Evolutionary conservation across 2,797 vertebrate genomes (phyloP).

Genomic region (Myoxocephalus aenaeus): DNA sequence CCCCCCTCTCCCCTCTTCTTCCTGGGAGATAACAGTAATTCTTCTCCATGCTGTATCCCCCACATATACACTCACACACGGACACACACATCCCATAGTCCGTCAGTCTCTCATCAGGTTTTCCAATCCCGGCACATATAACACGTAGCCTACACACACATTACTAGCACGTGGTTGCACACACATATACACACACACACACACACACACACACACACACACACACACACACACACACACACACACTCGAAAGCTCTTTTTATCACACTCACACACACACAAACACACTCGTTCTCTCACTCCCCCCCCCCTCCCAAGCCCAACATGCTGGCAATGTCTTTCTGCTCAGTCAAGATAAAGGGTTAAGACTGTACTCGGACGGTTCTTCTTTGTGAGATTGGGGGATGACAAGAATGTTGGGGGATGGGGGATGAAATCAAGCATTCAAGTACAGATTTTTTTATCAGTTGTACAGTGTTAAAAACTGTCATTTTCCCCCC

Average conservation of each 20-base stretch:
- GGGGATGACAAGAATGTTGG: slow-evolving; percentile 27
- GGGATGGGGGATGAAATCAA: slow-evolving; percentile 85
- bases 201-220: slow-evolving; percentile 17
- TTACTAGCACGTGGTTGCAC: slow-evolving; percentile 30
- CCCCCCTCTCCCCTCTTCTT: slow-evolving; percentile 93
- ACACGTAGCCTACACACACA: slow-evolving; percentile 60
- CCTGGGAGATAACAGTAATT: slow-evolving; percentile 98
- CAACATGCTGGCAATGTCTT: slow-evolving; percentile 89
- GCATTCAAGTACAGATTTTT: slow-evolving; percentile 95
- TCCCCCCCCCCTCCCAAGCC: slow-evolving; percentile 17
- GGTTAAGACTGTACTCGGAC: slow-evolving; percentile 97
- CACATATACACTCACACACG: slow-evolving; percentile 37
- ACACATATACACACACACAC: not conserved
- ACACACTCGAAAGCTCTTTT: not conserved
- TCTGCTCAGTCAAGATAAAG: slow-evolving; percentile 99
- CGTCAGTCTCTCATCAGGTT: slow-evolving; percentile 67
- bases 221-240: slow-evolving; percentile 19
- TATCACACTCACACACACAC: slow-evolving; percentile 20
- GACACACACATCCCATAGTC: slow-evolving; percentile 64
- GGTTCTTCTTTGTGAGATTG: slow-evolving; percentile 87
- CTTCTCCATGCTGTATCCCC: slow-evolving; percentile 90
- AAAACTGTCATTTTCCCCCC: slow-evolving; percentile 86
- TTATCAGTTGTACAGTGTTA: slow-evolving; percentile 89
- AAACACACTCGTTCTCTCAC: slow-evolving; percentile 11
- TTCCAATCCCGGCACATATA: slow-evolving; percentile 55